These are phyloP conservation scores for Phyllopteryx taeniolatus DNA, from an alignment of 2,113 vertebrate species.

Conservation along the genomic window DNA sequence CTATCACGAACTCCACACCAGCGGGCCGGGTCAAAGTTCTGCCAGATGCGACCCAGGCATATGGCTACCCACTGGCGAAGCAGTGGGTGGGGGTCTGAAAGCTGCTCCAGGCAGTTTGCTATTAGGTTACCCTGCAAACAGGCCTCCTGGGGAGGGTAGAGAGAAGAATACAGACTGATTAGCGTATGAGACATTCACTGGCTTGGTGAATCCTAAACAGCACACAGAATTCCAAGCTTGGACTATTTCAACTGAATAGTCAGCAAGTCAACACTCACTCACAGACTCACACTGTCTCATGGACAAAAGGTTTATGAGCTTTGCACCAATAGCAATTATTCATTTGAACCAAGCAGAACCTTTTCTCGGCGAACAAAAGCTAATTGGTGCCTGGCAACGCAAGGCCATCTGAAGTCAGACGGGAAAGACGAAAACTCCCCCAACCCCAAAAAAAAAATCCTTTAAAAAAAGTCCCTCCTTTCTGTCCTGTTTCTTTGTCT, in stretches of 20 bases:
- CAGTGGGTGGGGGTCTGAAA: slow-evolving; percentile 90
- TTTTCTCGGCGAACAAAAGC: slow-evolving; percentile 12
- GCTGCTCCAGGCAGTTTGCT: slow-evolving; percentile 95
- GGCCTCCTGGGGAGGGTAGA: slow-evolving; percentile 79
- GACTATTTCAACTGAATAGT: slow-evolving; percentile 25
- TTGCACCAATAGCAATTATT: background rate
- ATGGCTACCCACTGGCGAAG: slow-evolving; percentile 98
- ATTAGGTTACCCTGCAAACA: slow-evolving; percentile 97
- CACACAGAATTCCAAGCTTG: background rate
- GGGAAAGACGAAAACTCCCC: background rate
- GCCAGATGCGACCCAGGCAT: slow-evolving; percentile 95
- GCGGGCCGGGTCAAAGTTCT: slow-evolving; percentile 95
- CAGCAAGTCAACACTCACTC: slow-evolving; percentile 35
- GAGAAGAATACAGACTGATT: background rate
- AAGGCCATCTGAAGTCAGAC: background rate
- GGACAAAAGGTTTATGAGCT: slow-evolving; percentile 25
- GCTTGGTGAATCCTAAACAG: background rate
- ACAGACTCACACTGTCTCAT: slow-evolving; percentile 20
- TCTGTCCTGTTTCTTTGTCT: background rate
- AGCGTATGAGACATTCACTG: background rate
- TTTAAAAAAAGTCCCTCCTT: background rate
- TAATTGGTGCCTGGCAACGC: slow-evolving; percentile 10
- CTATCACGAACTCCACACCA: slow-evolving; percentile 98
- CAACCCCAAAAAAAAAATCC: background rate
- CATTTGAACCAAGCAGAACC: slow-evolving; percentile 12